These are phyloP conservation scores for Caenorhabditis drosophilae DNA, from an alignment of 2,888 invertebrate species.

Conservation along the genomic window DNA sequence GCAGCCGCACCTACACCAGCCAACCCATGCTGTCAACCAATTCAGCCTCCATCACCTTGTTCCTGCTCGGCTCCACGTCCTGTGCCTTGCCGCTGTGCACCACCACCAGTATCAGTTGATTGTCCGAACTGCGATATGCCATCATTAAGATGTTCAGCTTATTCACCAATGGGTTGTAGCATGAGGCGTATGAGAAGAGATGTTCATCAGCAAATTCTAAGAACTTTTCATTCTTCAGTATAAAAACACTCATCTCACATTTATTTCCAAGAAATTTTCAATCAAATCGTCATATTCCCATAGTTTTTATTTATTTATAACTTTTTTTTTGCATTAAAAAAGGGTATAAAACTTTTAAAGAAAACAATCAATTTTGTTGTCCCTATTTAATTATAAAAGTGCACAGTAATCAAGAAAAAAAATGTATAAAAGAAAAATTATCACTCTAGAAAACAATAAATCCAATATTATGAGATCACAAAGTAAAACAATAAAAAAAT, in stretches of 20 bases:
- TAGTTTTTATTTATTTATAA: slow-evolving; percentile 1
- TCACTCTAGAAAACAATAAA: too few relatives aligned
- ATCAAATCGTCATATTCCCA: neutral
- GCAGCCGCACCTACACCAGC: slow-evolving; percentile 34
- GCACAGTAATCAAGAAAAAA: neutral
- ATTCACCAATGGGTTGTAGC: slow-evolving; percentile 26
- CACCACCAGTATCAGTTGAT: slow-evolving; percentile 27
- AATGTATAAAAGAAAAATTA: too few relatives aligned
- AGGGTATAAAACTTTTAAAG: neutral
- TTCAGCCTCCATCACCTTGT: slow-evolving; percentile 30
- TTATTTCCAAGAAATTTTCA: neutral
- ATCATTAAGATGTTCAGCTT: slow-evolving; percentile 40
- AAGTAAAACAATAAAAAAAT: too few relatives aligned
- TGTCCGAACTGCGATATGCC: slow-evolving; percentile 44
- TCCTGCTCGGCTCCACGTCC: slow-evolving; percentile 46
- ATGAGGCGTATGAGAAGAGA: slow-evolving; percentile 46
- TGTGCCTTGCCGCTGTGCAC: slow-evolving; percentile 46
- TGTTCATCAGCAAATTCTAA: slow-evolving; percentile 36
- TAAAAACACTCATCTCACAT: neutral
- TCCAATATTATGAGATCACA: too few relatives aligned
- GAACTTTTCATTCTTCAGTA: neutral
- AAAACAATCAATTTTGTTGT: too few relatives aligned
- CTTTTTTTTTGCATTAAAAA: neutral
- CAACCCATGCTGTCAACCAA: slow-evolving; percentile 44
- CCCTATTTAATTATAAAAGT: too few relatives aligned